Percentiles rank a stretch among this genome's conserved stretches.
phyloP scores from a whole-genome alignment of 2,113 vertebrate species.

The Takifugu bimaculatus region DNA sequence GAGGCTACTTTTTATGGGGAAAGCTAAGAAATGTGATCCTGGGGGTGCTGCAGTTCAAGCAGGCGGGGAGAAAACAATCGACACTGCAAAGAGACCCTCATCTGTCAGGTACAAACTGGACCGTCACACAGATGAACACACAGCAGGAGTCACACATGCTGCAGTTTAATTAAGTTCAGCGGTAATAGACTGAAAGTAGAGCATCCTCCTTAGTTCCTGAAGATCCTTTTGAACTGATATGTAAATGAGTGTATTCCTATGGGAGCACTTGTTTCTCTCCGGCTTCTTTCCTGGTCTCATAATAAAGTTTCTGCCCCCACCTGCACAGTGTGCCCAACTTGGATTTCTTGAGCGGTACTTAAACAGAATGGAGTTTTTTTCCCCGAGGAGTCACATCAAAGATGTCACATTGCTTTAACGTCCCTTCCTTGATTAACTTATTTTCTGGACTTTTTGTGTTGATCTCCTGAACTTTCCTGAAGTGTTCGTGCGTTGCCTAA shows the following conservation, averaged over 20 bases:
- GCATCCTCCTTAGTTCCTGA: constrained; percentile 5
- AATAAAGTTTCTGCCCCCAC: constrained; percentile 12
- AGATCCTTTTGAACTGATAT: constrained; percentile 18
- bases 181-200: not conserved
- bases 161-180: constrained; percentile 3
- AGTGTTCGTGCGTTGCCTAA: constrained; percentile 2
- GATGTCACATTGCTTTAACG: constrained; percentile 35
- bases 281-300: constrained; percentile 15
- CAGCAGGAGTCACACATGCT: not conserved
- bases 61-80: constrained; percentile 82
- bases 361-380: constrained; percentile 39
- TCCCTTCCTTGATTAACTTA: constrained; percentile 27
- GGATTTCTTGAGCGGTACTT: constrained; percentile 41
- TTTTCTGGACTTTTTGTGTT: not conserved
- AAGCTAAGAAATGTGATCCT: constrained; percentile 93
- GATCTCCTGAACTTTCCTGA: not conserved
- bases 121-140: not conserved
- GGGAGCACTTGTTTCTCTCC: constrained; percentile 13
- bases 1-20: constrained; percentile 95
- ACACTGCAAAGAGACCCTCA: constrained; percentile 73
- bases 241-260: constrained; percentile 10
- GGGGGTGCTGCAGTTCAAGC: constrained; percentile 90
- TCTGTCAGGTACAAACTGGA: constrained; percentile 78
- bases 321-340: constrained; percentile 26
- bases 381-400: constrained; percentile 21